Evolutionary conservation across 2,113 vertebrate species (phyloP).

Genomic region (Chloebia gouldiae): DNA sequence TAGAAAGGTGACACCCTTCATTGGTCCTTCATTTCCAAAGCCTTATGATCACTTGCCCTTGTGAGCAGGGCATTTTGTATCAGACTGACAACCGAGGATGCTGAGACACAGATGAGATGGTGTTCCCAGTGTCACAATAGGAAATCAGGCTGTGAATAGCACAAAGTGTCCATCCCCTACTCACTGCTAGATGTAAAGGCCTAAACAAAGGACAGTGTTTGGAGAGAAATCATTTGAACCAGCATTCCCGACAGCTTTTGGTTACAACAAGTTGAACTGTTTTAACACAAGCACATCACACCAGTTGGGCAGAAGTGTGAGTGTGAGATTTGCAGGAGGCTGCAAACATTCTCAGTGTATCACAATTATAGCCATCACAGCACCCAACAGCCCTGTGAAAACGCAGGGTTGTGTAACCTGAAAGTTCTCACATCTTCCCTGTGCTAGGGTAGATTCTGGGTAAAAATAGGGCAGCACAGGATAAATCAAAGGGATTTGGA

Average conservation of each 20-base stretch:
- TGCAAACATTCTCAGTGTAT: constrained; percentile 45
- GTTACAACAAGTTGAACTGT: neutral
- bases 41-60: rapidly evolving
- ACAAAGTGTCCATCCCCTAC: neutral
- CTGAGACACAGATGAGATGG: neutral
- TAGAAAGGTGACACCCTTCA: neutral
- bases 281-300: constrained; percentile 25
- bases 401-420: neutral
- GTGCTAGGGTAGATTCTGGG: neutral
- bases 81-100: neutral
- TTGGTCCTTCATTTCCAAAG: neutral
- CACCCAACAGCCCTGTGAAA: constrained; percentile 4
- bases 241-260: constrained; percentile 31
- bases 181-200: neutral
- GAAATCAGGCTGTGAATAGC: neutral
- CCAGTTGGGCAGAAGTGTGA: constrained; percentile 51
- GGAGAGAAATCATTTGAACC: neutral
- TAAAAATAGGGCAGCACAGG: constrained; percentile 29
- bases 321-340: constrained; percentile 34
- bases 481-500: neutral
- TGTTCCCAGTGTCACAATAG: neutral
- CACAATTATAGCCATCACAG: constrained; percentile 12
- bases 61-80: neutral
- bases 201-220: neutral
- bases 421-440: constrained; percentile 17